Conservation (phyloP, 2,797 vertebrate species). For the Zonotrichia albicollis region DNA sequence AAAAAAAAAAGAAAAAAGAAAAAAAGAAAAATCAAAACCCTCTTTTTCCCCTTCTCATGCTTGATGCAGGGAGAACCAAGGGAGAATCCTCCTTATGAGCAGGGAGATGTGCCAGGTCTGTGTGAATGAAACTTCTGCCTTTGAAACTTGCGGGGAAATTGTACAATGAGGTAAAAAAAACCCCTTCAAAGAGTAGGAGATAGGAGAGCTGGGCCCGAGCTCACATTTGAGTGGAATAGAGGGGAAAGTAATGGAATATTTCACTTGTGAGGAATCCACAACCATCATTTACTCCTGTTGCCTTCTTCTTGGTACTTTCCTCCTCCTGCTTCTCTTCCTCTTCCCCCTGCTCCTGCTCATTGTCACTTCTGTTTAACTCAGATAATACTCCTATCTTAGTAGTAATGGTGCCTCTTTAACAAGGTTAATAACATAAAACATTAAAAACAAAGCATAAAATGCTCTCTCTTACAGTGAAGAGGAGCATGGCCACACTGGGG, state of each 20-base stretch:
- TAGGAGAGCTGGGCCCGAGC: not conserved
- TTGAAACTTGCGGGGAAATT: not conserved
- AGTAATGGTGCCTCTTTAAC: not conserved
- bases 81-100: not conserved
- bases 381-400: not conserved
- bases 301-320: not conserved
- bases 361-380: not conserved
- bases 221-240: not conserved
- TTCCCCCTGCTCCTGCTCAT: not conserved
- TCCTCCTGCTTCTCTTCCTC: not conserved
- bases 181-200: not conserved
- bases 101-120: not conserved
- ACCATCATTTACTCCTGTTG: accelerated
- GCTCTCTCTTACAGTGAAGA: not conserved
- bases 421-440: not conserved
- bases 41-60: accelerated
- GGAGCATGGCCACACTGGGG: not conserved
- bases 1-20: not conserved
- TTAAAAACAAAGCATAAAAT: not conserved
- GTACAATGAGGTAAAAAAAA: not conserved
- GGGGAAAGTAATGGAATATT: not conserved
- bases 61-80: not conserved
- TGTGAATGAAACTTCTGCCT: not conserved
- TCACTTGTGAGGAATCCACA: not conserved
- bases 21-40: not conserved